A percentile compares a stretch with the other conserved stretches of the same genome.
These are phyloP conservation scores for Mactra quadrangularis DNA, from an alignment of 1,140 invertebrate genomes.

Conservation along the genomic window DNA sequence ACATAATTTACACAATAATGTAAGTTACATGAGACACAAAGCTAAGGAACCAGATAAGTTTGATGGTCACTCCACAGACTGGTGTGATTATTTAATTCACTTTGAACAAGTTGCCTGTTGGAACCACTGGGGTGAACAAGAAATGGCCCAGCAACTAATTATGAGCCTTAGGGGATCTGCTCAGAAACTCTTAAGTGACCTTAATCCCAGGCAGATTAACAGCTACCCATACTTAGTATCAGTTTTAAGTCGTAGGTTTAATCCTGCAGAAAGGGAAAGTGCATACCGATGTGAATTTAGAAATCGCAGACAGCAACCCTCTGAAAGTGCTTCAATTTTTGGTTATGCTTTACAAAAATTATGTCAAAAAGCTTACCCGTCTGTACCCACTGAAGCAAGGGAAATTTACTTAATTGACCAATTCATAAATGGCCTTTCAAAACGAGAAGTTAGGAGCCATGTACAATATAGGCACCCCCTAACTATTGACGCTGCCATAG, in stretches of 20 bases:
- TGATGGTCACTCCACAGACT: slow-evolving; percentile 42
- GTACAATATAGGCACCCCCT: slow-evolving; percentile 11
- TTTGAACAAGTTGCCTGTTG: slow-evolving; percentile 47
- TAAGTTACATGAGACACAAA: slow-evolving; percentile 27
- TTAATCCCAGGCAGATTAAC: not conserved
- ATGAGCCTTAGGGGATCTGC: slow-evolving; percentile 48
- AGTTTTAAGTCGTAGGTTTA: slow-evolving; percentile 38
- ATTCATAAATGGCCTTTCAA: slow-evolving; percentile 24
- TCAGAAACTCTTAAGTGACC: slow-evolving; percentile 39
- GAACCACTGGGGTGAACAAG: slow-evolving; percentile 41
- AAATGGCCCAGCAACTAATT: slow-evolving; percentile 61
- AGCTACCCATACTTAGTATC: not conserved
- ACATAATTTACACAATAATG: no score
- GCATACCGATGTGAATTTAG: slow-evolving; percentile 58
- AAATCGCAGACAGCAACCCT: not conserved
- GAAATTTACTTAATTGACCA: slow-evolving; percentile 41
- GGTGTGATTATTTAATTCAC: slow-evolving; percentile 47
- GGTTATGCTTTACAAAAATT: slow-evolving; percentile 51
- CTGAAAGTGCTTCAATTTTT: slow-evolving; percentile 44
- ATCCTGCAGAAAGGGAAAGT: slow-evolving; percentile 46
- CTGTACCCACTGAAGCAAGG: slow-evolving; percentile 23
- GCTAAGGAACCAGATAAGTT: slow-evolving; percentile 50
- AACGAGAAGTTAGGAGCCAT: slow-evolving; percentile 30
- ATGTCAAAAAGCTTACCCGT: slow-evolving; percentile 34
- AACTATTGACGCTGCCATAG: slow-evolving; percentile 5